A percentile compares a stretch with the other conserved stretches of the same genome.
These are phyloP conservation scores for Proisotoma minuta DNA, from an alignment of 2,888 invertebrate species.

Conservation along the genomic window DNA sequence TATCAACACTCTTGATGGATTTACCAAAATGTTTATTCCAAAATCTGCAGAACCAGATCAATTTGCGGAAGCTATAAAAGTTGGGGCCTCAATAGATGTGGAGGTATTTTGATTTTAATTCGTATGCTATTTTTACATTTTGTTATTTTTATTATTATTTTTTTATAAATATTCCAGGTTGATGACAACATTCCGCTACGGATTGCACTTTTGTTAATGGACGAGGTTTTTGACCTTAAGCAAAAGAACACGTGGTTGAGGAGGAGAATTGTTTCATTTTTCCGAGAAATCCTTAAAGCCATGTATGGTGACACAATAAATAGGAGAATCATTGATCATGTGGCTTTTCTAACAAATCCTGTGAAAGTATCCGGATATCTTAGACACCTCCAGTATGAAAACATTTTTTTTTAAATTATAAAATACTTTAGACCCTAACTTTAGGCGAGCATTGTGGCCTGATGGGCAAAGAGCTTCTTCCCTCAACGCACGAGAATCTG, in stretches of 20 bases:
- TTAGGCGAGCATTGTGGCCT: constrained; percentile 59
- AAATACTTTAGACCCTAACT: not conserved
- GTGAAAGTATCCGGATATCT: constrained; percentile 83
- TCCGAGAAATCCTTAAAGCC: constrained; percentile 69
- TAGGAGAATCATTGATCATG: constrained; percentile 80
- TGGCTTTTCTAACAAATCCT: constrained; percentile 78
- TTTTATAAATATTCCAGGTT: constrained; percentile 47
- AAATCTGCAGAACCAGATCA: constrained; percentile 52
- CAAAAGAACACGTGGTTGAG: constrained; percentile 76
- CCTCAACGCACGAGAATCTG: constrained; percentile 55
- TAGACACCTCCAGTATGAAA: constrained; percentile 71
- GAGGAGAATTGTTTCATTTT: constrained; percentile 66
- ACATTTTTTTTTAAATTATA: not conserved
- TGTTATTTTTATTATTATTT: not conserved
- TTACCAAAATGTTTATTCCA: constrained; percentile 69
- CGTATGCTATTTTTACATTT: constrained; percentile 9
- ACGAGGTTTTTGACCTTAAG: constrained; percentile 78
- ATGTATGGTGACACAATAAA: constrained; percentile 80
- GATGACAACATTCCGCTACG: constrained; percentile 75
- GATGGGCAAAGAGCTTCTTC: constrained; percentile 57
- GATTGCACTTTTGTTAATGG: constrained; percentile 72
- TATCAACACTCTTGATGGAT: constrained; percentile 74
- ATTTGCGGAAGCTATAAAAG: constrained; percentile 54
- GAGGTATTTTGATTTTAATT: constrained; percentile 53
- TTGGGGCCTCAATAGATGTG: constrained; percentile 56